Conservation (phyloP, 1,140 invertebrate species). For the Papilio machaon region DNA sequence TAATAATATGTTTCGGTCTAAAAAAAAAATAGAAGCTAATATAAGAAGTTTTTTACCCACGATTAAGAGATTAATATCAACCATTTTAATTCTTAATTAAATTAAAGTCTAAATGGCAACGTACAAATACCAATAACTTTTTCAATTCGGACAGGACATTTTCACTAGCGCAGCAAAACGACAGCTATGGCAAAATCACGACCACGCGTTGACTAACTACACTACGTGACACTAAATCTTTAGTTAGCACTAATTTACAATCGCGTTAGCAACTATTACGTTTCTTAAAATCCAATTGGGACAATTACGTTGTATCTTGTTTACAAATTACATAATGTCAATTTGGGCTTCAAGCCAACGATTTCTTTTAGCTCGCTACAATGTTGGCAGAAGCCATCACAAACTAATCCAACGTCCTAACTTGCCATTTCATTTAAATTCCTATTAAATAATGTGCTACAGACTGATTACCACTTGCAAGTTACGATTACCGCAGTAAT, state of each 20-base stretch:
- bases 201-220: too few relatives aligned
- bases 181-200: background rate
- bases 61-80: too few relatives aligned
- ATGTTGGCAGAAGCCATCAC: background rate
- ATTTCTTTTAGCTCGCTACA: background rate
- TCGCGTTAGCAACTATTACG: background rate
- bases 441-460: background rate
- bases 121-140: too few relatives aligned
- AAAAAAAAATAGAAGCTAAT: too few relatives aligned
- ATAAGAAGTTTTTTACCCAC: too few relatives aligned
- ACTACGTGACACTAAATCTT: too few relatives aligned
- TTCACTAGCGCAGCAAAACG: background rate
- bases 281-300: background rate
- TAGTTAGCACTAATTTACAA: too few relatives aligned
- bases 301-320: conserved; percentile 13
- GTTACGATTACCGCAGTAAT: background rate
- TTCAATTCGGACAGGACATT: background rate
- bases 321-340: conserved; percentile 16
- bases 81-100: too few relatives aligned
- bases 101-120: too few relatives aligned
- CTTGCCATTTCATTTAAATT: background rate
- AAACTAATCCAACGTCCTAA: background rate
- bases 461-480: background rate
- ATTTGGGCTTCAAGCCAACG: background rate
- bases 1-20: too few relatives aligned